Evolutionary conservation across 2,113 vertebrate genomes (phyloP), one percentile per base, ranked within the genome.

Genomic region (Echinops telfairi): DNA sequence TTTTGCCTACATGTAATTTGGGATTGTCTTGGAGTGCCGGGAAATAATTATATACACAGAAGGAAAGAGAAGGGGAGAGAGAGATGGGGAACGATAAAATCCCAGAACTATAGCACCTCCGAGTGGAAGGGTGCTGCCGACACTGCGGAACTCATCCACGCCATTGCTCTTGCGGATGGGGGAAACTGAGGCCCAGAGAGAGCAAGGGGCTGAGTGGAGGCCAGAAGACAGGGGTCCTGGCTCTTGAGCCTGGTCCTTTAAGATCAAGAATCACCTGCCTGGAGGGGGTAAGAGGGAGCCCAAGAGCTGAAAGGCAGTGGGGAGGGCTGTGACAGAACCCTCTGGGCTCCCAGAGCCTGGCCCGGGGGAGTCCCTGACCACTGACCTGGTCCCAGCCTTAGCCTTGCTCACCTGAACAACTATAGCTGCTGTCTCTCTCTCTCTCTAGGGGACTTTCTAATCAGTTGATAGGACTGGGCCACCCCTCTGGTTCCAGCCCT

Each of bases 31-130:
- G 90, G 95, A 97, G 96, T 6, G 78, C 94, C 90, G 95, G 93
- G 89, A 96, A 96, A 94, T 97, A 98, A 97, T 97, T 97, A 97
- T 96, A 97, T 96, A 97, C 95, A 98, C 97, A 97, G 92, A 96
- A 95, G 85, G 90, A 92, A 92, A 92, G 68, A 81, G 90, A 77
- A 47, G 91, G 75, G 57, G 57, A 29, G 81, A 83, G 89, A 83
- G 60, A 83, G 64, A 83, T 86, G 64, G 5, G 8, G 79, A 91
- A 82, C 23, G 40, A 82, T 38, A 70, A 90, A 94, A 80, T 71
- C 66, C 78, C 53, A 77, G 73, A 92, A 75, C 82, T 58, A 38
- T 17, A 76, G 78, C 70, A 23, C 70, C 47, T 77, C 31, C 58
- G 62, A 78, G 77, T 68, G 78, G 66, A 66, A 95, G 83, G 86